Evolutionary conservation across 2,888 invertebrate genomes (phyloP).

Genomic region (Liodrosophila aerea): DNA sequence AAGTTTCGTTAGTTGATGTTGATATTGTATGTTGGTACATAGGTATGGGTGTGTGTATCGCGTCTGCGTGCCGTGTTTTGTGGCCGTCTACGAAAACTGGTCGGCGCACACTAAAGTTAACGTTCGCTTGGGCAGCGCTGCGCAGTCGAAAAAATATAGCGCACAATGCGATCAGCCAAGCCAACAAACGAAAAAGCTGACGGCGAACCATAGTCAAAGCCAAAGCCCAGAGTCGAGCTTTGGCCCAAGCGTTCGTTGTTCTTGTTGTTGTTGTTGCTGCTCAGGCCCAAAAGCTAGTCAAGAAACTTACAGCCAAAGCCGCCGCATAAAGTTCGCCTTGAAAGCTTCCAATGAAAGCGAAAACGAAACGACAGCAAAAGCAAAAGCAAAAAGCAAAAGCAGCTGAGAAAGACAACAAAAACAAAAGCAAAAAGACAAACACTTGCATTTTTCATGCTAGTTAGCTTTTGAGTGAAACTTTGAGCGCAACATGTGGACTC

Average conservation of each 20-base stretch:
- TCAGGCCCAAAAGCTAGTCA: constrained; percentile 44
- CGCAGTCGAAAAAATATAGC: constrained; percentile 71
- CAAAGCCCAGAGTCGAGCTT: constrained; percentile 56
- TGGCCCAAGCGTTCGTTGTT: constrained; percentile 50
- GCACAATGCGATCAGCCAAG: constrained; percentile 50
- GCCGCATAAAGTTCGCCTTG: constrained; percentile 59
- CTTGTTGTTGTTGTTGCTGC: constrained; percentile 16
- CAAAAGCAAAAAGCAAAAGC: constrained; percentile 17
- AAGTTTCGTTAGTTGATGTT: constrained; percentile 6
- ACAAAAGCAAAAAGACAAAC: constrained; percentile 37
- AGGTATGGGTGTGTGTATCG: constrained; percentile 36
- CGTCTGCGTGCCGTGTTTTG: constrained; percentile 71
- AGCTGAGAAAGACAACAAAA: constrained; percentile 13
- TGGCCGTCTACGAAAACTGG: constrained; percentile 83
- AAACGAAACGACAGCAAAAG: constrained; percentile 39
- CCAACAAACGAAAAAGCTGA: constrained; percentile 53
- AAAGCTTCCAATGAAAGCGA: constrained; percentile 79
- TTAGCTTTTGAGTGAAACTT: constrained; percentile 45
- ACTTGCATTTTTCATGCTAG: constrained; percentile 71
- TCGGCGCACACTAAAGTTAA: constrained; percentile 83
- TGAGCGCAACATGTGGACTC: constrained; percentile 30
- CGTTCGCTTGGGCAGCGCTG: constrained; percentile 75
- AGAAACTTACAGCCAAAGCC: constrained; percentile 40
- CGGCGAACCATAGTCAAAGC: constrained; percentile 20
- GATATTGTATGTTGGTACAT: too few relatives aligned